Conservation (phyloP, 1,140 invertebrate genomes). For the Polypedilum pembai region DNA sequence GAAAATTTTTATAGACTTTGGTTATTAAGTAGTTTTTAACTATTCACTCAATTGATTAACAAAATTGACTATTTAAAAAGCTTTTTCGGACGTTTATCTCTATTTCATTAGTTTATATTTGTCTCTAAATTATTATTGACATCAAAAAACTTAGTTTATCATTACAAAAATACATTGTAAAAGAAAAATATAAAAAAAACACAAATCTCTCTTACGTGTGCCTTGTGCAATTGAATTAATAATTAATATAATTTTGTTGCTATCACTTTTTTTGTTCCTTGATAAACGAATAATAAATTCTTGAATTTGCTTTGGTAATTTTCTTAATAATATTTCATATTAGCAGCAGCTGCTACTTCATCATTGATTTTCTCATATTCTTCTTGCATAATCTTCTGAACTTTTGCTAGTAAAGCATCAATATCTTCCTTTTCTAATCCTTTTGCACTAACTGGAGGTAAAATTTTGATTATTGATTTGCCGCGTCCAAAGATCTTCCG, state of each 20-base stretch:
- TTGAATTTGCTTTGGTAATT: not conserved
- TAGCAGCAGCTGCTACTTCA: constrained; percentile 40
- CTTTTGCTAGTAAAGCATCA: constrained; percentile 54
- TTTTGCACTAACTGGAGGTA: constrained; percentile 60
- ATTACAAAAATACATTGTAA: too few species aligned
- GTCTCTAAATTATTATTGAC: too few species aligned
- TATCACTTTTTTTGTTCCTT: not conserved
- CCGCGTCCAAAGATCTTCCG: constrained; percentile 67
- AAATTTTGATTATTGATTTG: constrained; percentile 58
- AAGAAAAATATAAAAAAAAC: not conserved
- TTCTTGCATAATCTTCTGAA: constrained; percentile 56
- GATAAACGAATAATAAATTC: not conserved
- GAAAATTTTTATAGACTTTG: too few species aligned
- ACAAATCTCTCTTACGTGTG: not conserved
- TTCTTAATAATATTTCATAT: constrained; percentile 21
- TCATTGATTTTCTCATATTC: constrained; percentile 50
- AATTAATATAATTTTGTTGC: not conserved
- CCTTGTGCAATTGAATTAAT: not conserved
- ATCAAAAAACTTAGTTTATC: too few species aligned
- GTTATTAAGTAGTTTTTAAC: too few species aligned
- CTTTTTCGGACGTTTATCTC: too few species aligned
- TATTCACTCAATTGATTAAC: too few species aligned
- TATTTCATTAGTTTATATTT: too few species aligned
- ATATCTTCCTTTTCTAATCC: constrained; percentile 57
- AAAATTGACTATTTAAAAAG: too few species aligned